phyloP scores from a whole-genome alignment of 2,888 invertebrate species.

The Diarsia mendica region DNA sequence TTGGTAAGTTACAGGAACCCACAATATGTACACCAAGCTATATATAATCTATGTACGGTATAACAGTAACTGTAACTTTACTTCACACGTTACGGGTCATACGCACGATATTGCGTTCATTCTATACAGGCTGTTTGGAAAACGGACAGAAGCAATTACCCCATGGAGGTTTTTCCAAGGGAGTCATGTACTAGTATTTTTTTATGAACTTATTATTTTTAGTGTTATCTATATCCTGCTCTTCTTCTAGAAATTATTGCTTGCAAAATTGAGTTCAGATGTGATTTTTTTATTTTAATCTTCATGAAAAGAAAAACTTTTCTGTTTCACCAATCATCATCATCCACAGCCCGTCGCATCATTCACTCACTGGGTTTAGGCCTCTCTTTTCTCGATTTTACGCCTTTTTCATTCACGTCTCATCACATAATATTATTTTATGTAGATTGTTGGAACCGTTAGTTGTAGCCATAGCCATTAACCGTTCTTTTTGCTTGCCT shows the following conservation, averaged over 20 bases:
- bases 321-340: not conserved
- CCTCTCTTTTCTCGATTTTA: constrained; percentile 51
- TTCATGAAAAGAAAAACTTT: not conserved
- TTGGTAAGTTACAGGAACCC: not conserved
- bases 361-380: too few relatives aligned
- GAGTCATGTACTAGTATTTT: not conserved
- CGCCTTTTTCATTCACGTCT: constrained; percentile 55
- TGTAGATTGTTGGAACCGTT: constrained; percentile 62
- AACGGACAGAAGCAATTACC: not conserved
- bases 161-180: not conserved
- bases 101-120: constrained; percentile 18
- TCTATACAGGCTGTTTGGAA: not conserved
- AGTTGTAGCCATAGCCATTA: constrained; percentile 48
- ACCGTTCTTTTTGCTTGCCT: constrained; percentile 59
- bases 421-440: constrained; percentile 55
- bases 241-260: not conserved
- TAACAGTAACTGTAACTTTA: constrained; percentile 17
- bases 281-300: accelerated
- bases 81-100: constrained; percentile 52
- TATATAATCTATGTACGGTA: not conserved
- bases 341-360: too few relatives aligned
- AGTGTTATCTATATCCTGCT: not conserved
- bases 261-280: not conserved
- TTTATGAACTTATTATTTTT: not conserved
- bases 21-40: not conserved